These are phyloP conservation scores for Illadopsis cleaveri DNA, from an alignment of 2,113 vertebrate genomes.

Conservation along the genomic window DNA sequence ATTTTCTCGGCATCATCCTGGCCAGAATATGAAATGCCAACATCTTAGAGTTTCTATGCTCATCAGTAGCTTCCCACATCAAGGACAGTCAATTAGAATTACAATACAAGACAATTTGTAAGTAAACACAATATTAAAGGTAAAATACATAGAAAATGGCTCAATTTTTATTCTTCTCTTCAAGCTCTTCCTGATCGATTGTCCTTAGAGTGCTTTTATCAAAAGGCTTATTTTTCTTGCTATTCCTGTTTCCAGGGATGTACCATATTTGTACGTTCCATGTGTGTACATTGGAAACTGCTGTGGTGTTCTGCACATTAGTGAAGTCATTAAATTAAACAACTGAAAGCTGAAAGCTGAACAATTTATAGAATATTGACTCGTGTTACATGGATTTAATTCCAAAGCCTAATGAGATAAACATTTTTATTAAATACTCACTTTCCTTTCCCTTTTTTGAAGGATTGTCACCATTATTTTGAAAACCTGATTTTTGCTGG, in stretches of 20 bases:
- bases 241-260: not conserved
- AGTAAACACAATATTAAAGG: not conserved
- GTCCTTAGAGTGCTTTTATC: not conserved
- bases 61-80: not conserved
- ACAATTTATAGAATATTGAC: not conserved
- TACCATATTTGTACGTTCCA: not conserved
- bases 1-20: not conserved
- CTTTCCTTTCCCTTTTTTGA: not conserved
- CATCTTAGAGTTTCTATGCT: not conserved
- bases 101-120: not conserved
- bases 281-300: not conserved
- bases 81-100: not conserved
- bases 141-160: not conserved
- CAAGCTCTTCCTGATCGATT: not conserved
- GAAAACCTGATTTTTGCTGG: not conserved
- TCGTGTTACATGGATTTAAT: not conserved
- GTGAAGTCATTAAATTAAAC: not conserved
- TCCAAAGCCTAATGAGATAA: not conserved
- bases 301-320: not conserved
- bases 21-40: not conserved
- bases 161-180: not conserved
- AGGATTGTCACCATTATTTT: not conserved
- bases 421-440: not conserved
- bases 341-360: not conserved
- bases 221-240: not conserved